Conservation (phyloP, 2,888 invertebrate genomes). For the Halictus ligatus region DNA sequence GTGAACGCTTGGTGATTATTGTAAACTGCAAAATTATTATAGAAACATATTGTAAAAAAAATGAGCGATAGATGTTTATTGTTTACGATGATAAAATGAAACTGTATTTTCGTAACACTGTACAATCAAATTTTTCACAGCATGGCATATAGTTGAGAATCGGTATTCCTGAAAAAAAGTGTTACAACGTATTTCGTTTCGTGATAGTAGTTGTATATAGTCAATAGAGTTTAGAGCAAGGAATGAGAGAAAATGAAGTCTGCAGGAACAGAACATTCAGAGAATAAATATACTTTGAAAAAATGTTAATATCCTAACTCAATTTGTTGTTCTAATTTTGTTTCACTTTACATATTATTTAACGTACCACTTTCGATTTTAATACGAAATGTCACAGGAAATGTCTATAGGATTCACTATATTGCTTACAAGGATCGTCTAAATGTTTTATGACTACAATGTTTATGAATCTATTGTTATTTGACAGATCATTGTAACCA, state of each 20-base stretch:
- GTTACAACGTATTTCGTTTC: slow-evolving; percentile 61
- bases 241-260: slow-evolving; percentile 63
- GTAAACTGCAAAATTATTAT: slow-evolving; percentile 57
- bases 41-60: slow-evolving; percentile 58
- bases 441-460: slow-evolving; percentile 32
- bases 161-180: slow-evolving; percentile 59
- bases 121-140: slow-evolving; percentile 73
- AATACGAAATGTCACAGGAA: slow-evolving; percentile 6
- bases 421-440: slow-evolving; percentile 11
- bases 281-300: slow-evolving; percentile 65
- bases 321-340: slow-evolving; percentile 36
- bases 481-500: slow-evolving; percentile 36
- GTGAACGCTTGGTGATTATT: slow-evolving; percentile 45
- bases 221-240: slow-evolving; percentile 61
- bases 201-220: slow-evolving; percentile 68
- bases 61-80: slow-evolving; percentile 61
- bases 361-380: slow-evolving; percentile 17
- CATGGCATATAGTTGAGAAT: slow-evolving; percentile 58
- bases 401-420: slow-evolving; percentile 20
- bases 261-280: slow-evolving; percentile 71
- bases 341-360: slow-evolving; percentile 37
- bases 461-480: slow-evolving; percentile 34
- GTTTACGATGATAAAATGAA: slow-evolving; percentile 68
- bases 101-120: slow-evolving; percentile 77
- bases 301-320: slow-evolving; percentile 44